phyloP scores from a whole-genome alignment of 30 jellyfish, hydroid and myxozoan species.

The Cassiopea andromeda region DNA sequence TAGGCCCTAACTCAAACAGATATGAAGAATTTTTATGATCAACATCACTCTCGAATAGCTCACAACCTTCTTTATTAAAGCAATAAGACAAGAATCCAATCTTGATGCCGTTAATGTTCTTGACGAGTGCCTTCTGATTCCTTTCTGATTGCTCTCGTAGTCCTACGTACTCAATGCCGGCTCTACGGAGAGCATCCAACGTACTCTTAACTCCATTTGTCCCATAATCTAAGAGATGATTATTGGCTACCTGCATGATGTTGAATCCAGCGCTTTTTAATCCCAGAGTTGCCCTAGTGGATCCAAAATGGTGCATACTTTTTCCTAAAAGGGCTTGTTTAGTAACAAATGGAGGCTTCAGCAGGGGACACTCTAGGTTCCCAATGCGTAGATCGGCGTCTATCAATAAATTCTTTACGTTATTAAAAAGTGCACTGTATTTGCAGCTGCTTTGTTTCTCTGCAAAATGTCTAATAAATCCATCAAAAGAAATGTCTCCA shows the following conservation, averaged over 20 bases:
- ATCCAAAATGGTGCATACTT: constrained; percentile 22
- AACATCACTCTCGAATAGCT: background rate
- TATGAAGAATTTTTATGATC: background rate
- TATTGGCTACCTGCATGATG: constrained; percentile 60
- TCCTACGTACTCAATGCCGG: constrained; percentile 69
- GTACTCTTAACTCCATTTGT: constrained; percentile 54
- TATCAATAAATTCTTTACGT: constrained; percentile 1
- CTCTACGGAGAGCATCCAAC: constrained; percentile 12
- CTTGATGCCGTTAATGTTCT: constrained; percentile 61
- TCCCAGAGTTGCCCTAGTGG: constrained; percentile 56
- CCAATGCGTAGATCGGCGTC: constrained; percentile 64
- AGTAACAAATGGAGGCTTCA: background rate
- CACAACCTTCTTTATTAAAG: constrained; percentile 57
- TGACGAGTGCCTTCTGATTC: constrained; percentile 62
- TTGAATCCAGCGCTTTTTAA: constrained; percentile 72
- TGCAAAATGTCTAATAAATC: constrained; percentile 47
- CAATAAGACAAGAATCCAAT: constrained; percentile 79
- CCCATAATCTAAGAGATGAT: constrained; percentile 74
- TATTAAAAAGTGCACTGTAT: constrained; percentile 33
- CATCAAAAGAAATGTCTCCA: constrained; percentile 66
- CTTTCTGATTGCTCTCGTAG: constrained; percentile 12
- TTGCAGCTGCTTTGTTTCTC: constrained; percentile 43
- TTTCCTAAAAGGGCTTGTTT: background rate
- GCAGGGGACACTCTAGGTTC: constrained; percentile 57
- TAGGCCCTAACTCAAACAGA: constrained; percentile 29